Base-by-base conservation (phyloP, 2,113 vertebrate species). In the Poeciliopsis retropinna region DNA sequence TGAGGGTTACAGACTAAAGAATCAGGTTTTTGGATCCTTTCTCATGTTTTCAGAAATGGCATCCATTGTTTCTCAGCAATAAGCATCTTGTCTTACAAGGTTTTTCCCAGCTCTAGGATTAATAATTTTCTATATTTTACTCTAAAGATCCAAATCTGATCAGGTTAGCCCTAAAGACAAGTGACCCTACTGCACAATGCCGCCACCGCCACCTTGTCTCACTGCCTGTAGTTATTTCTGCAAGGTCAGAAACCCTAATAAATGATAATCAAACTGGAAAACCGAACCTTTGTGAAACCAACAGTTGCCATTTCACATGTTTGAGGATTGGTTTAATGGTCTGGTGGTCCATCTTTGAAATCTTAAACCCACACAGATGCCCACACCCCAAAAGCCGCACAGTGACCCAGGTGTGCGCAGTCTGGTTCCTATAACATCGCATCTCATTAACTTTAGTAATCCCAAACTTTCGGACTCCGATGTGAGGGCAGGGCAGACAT, bases 401-500 rank as follows among this genome's bases (percentile, higher is more conserved):
- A 10, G 51, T n/a, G 51, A 57, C 51, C 5, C 51, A 57, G 51
- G 51, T 57, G 22, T 57, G 8, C 25, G 2, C 8, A 57, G 25
- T n/a, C 22, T n/a, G 19, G 51, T 10, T n/a, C 9, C 22, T 17
- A n/a, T 25, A 57, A n/a, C 51, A 57, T 25, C 7, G 51, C 51
- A 57, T 57, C 51, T 57, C 51, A 57, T 57, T 57, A 57, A 8
- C 51, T 57, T 57, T 5, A 25, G 51, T 95, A 97, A 96, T 96
- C 95, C 95, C 96, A 89, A 88, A 91, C 90, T 96, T 96, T 95
- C 94, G 94, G 95, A 93, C 92, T 92, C 93, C 92, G 92, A 94
- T 96, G 94, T 95, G 91, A 88, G 93, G 94, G 31, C 63, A 96
- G 96, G 96, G 95, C 95, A 94, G 93, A 96, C 95, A 97, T 98